These are phyloP conservation scores for Sorex araneus DNA, from an alignment of 2,113 vertebrate species.

Conservation along the genomic window DNA sequence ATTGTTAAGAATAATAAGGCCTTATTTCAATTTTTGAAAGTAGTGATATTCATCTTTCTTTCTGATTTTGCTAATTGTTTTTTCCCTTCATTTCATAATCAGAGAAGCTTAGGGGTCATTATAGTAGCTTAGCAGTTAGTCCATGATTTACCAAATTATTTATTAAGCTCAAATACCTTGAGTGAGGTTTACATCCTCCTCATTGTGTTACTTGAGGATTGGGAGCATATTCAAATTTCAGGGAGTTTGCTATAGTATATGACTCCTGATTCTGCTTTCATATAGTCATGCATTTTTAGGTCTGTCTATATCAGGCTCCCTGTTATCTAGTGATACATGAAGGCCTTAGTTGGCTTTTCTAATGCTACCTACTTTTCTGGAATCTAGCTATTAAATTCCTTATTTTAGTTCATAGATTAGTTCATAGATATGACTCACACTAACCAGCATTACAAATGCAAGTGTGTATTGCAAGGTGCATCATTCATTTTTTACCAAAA, in stretches of 20 bases:
- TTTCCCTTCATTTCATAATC: neutral
- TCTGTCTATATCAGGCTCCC: neutral
- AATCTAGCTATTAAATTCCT: neutral
- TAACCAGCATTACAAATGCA: neutral
- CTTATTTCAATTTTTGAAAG: neutral
- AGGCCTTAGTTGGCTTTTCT: neutral
- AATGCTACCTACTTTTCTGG: neutral
- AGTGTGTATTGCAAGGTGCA: neutral
- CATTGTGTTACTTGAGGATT: neutral
- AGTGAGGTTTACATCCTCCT: neutral
- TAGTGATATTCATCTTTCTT: neutral
- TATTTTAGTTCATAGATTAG: neutral
- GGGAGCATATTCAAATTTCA: neutral
- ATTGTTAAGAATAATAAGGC: conserved; percentile 1
- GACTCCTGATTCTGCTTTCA: neutral
- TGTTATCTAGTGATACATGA: neutral
- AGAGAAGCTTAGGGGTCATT: neutral
- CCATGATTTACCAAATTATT: neutral
- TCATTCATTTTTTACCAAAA: neutral
- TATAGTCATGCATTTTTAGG: neutral
- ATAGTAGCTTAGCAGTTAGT: neutral
- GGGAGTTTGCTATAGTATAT: neutral
- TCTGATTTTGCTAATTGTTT: neutral
- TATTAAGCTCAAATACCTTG: neutral
- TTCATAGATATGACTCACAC: neutral